phyloP scores from a whole-genome alignment of 2,888 invertebrate genomes.

The Drosophila siamana region DNA sequence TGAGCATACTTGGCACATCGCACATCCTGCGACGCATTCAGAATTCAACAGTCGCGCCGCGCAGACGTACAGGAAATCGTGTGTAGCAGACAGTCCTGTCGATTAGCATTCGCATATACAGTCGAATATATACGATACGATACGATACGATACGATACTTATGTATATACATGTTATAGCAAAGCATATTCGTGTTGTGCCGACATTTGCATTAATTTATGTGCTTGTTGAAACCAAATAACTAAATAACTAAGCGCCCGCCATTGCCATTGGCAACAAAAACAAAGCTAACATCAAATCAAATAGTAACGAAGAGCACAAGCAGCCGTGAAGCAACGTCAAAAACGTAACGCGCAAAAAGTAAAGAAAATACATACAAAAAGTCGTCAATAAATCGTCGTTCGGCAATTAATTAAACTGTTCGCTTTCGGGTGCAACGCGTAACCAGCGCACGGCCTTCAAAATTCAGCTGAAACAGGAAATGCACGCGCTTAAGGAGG shows the following conservation, averaged over 20 bases:
- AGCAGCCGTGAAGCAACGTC: constrained; percentile 10
- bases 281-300: constrained; percentile 16
- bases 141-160: too few relatives aligned
- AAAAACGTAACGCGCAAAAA: not conserved
- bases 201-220: constrained; percentile 62
- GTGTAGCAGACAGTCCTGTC: not conserved
- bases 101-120: constrained; percentile 3
- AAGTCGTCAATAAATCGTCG: not conserved
- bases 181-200: constrained; percentile 35
- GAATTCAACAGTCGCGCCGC: constrained; percentile 52
- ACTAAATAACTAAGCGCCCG: constrained; percentile 42
- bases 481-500: constrained; percentile 81
- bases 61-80: constrained; percentile 63
- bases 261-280: constrained; percentile 77
- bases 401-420: not conserved
- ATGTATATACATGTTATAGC: not conserved
- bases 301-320: constrained; percentile 11
- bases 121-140: too few relatives aligned
- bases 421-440: not conserved
- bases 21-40: constrained; percentile 62
- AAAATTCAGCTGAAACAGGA: constrained; percentile 77
- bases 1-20: constrained; percentile 18
- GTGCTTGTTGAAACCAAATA: constrained; percentile 60
- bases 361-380: not conserved
- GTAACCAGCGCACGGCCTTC: constrained; percentile 31